Evolutionary conservation across 2,888 invertebrate genomes (phyloP), one percentile per base, ranked within the genome.

Genomic region (Erebia ligea): DNA sequence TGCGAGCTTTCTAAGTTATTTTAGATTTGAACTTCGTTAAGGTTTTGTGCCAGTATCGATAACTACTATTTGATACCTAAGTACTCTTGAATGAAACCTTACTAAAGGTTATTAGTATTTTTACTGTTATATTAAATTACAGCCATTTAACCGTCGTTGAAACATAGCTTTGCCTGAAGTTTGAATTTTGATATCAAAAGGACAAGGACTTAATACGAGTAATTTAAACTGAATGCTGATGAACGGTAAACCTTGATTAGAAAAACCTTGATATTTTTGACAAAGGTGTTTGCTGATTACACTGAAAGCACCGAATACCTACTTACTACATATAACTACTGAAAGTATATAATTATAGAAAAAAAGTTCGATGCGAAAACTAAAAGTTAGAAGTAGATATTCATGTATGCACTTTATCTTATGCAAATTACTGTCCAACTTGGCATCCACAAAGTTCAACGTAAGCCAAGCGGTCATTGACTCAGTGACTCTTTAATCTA

Each of bases 401-500:
- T 3, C 17, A 10, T 45, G 11, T 45, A 45, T 45, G 61, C 34
- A 67, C 58, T 57, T 21, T 63, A 62, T 58, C 58, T 70, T 67
- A 67, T 67, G 67, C 42, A 71, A 71, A 59, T 63, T 63, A 58
- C 56, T 21, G 58, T 17, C 63, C 58, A 67, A 71, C 64, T 71
- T 71, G 67, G 67, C 68, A 68, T 68, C 58, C 15, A 45, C 25
- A 45, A 59, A 50, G 58, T 70, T 62, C 58, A 64, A 64, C 64
- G 62, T 64, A 34, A 59, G 68, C 67, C 67, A 19, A 59, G 63
- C 67, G 68, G 71, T 68, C 68, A 56, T 52, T 68, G 71, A 69
- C 71, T 71, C 67, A 40, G 48, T 64, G 69, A 69, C 45, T 69
- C 67, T 59, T 72, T 67, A 69, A 69, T 69, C 63, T 67, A 45